Evolutionary conservation across 2,113 vertebrate species (phyloP), one percentile per base, ranked within the genome.

Genomic region (Petroica traversi): DNA sequence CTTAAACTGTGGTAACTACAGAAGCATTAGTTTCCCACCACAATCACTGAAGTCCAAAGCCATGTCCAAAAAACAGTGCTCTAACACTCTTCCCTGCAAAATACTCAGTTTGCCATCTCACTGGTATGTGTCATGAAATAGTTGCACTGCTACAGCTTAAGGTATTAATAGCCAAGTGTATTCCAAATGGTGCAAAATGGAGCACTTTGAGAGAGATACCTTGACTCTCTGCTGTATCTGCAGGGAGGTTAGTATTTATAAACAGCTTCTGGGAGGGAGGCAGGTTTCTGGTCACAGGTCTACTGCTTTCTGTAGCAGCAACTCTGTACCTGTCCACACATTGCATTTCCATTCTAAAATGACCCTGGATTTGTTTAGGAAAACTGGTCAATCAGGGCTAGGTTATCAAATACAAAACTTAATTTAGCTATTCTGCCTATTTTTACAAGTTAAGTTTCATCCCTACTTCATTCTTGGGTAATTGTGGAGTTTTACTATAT

Each of bases 1-100:
- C 46, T 67, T 69, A 28, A 84, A 89, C 34, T 0, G 0, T 26
- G 6, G 0, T 29, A 81, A 46, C 3, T 59, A 71, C 19, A 82
- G 76, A 88, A 90, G 22, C 23, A 66, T 69, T 84, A 17, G 20
- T 86, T 92, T 83, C 18, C 40, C n/a, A 23, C 18, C 76, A 62
- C 45, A 84, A 13, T 58, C 38, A 41, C 1, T 63, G n/a, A 85
- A 48, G 25, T 40, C 51, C 20, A 77, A 73, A 91, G 31, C 51
- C 5, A 0, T 45, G 25, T n/a, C n/a, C n/a, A n/a, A n/a, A 25
- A 68, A 92, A 72, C 8, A 38, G 22, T 19, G 24, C 33, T 77
- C 41, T 52, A 63, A 38, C 22, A 36, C 54, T 55, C 19, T 46
- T 72, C 14, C 19, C 49, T 89, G 67, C 72, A 80, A 45, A 87